phyloP scores from a whole-genome alignment of 2,888 invertebrate species.

The Lymantria monacha region DNA sequence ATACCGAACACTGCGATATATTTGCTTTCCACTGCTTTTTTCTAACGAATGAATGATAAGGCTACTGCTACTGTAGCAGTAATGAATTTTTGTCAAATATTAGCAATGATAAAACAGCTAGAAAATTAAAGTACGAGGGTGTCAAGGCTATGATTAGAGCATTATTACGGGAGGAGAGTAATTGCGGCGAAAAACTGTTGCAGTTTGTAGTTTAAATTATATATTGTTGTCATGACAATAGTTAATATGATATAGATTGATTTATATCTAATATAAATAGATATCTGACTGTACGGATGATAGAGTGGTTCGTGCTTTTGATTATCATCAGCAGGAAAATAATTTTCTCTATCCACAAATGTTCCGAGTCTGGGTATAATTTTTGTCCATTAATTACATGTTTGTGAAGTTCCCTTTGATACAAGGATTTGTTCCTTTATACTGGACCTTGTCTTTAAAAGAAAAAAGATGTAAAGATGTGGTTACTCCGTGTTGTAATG shows the following conservation, averaged over 20 bases:
- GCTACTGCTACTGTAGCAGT: constrained; percentile 12
- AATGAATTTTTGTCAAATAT: constrained; percentile 32
- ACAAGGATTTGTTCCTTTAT: too few species aligned
- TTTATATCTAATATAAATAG: background rate
- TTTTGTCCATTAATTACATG: too few species aligned
- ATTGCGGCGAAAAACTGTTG: constrained; percentile 65
- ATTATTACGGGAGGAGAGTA: constrained; percentile 64
- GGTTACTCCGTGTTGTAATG: too few species aligned
- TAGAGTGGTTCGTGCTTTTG: too few species aligned
- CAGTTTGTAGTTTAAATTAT: constrained; percentile 39
- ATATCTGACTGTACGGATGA: too few species aligned
- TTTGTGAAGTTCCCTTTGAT: too few species aligned
- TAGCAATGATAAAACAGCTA: constrained; percentile 4
- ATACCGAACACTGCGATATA: constrained; percentile 5
- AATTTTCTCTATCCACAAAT: too few species aligned
- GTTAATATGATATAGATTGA: constrained; percentile 17
- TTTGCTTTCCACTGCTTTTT: constrained; percentile 35
- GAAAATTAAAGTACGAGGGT: constrained; percentile 44
- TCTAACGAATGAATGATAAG: background rate
- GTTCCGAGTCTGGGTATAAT: too few species aligned
- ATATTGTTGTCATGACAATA: constrained; percentile 39
- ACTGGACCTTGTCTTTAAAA: too few species aligned
- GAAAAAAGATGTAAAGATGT: too few species aligned
- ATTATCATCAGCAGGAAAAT: too few species aligned
- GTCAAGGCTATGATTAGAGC: constrained; percentile 77